Evolutionary conservation across 2,797 vertebrate species (phyloP).

Genomic region (Anabacerthia variegaticeps): DNA sequence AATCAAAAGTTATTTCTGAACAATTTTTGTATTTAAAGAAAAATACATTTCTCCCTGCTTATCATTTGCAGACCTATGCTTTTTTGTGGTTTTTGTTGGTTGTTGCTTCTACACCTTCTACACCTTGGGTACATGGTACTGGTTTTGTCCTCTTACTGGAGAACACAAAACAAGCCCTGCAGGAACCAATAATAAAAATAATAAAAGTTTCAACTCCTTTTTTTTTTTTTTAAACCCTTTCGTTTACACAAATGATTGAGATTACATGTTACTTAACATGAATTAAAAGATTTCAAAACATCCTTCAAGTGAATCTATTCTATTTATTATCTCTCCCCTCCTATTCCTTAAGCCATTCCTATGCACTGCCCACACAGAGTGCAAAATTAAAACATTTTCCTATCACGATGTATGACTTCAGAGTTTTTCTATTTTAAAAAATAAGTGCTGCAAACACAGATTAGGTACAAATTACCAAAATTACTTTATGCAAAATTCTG

Average conservation of each 20-base stretch:
- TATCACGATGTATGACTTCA: accelerated
- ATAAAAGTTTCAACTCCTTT: not conserved
- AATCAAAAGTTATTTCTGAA: not conserved
- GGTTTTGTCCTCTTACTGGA: not conserved
- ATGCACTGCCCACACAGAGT: not conserved
- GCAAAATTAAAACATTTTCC: not conserved
- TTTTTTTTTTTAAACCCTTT: not conserved
- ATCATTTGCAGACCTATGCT: not conserved
- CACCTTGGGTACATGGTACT: not conserved
- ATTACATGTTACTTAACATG: not conserved
- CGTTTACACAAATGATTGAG: not conserved
- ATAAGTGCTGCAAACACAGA: not conserved
- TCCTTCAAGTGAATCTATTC: not conserved
- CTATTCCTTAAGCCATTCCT: not conserved
- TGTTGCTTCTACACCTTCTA: not conserved
- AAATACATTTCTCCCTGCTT: not conserved
- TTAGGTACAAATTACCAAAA: not conserved
- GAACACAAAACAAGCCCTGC: not conserved
- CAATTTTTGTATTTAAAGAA: not conserved
- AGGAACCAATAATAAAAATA: not conserved
- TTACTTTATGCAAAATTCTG: not conserved
- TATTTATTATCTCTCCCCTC: not conserved
- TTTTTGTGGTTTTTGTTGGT: not conserved
- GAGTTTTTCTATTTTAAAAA: not conserved
- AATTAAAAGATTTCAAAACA: not conserved